Base-by-base conservation (phyloP, 1,140 invertebrate species). In the Drosophila elegans region DNA sequence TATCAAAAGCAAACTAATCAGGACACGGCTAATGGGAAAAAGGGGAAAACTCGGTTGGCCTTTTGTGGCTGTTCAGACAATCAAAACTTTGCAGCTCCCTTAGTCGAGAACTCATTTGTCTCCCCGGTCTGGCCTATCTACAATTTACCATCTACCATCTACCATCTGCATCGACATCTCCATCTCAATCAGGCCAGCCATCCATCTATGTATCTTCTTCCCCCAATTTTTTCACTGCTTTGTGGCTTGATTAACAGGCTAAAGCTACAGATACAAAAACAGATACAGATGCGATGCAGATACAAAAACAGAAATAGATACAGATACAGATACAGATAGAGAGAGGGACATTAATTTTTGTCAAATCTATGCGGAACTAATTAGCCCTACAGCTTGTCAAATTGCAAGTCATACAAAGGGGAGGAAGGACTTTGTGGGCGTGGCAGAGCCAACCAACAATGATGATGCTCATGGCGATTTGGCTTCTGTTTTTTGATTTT, bases 301-400 rank as follows among this genome's bases (percentile, higher is more conserved):
- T 32, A 42, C 21, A 32, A 21, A 36, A 25, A 45, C 60, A 27
- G 32, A 21, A 66, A 42, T n/a, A 32, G 29, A 36, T 32, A 45
- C 60, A 27, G 32, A 66, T 49, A 75, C 49, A 32, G 2, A n/a
- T 27, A 25, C 11, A 45, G 51, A 45, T 27, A 27, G 11, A 29
- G 11, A 25, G 32, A 59, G 34, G 63, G 72, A 68, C 82, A 86
- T 86, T 86, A 88, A 80, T 89, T 83, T 88, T 88, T 88, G 83
- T 89, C 63, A 86, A 83, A 83, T 86, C 84, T 88, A 73, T 77
- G 84, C 83, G 83, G 79, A 88, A 88, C 83, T 88, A 88, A 88
- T 88, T 88, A 88, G 83, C 83, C 83, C 79, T 73, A 72, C 79
- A 76, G 83, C 84, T 89, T 88, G 83, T 63, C 83, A 88, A 88